phyloP scores from a whole-genome alignment of 1,140 invertebrate species.

The Orius laevigatus region DNA sequence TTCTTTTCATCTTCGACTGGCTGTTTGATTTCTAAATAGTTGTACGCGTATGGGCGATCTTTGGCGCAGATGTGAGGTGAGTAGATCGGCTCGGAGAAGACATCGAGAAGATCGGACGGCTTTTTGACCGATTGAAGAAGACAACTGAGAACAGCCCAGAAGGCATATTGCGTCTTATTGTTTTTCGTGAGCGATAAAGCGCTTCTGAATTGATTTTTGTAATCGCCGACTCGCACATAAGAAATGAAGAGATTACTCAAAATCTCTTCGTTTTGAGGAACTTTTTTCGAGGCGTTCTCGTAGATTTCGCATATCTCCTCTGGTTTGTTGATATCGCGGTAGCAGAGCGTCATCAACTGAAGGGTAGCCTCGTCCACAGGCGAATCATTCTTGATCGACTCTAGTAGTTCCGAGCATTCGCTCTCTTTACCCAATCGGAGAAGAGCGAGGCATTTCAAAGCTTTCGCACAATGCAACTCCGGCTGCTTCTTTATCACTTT shows the following conservation, averaged over 20 bases:
- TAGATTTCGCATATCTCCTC: constrained; percentile 77
- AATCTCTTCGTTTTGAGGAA: constrained; percentile 80
- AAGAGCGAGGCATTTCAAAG: constrained; percentile 75
- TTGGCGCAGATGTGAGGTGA: too few species aligned
- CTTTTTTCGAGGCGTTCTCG: constrained; percentile 68
- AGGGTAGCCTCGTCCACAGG: constrained; percentile 83
- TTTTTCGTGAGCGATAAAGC: constrained; percentile 82
- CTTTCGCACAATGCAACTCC: constrained; percentile 72
- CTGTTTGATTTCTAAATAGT: too few species aligned
- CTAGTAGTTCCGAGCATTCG: constrained; percentile 58
- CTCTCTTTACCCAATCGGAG: constrained; percentile 65
- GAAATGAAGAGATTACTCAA: constrained; percentile 90
- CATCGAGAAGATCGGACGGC: background rate
- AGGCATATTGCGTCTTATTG: constrained; percentile 92
- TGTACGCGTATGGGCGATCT: too few species aligned
- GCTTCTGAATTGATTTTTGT: constrained; percentile 76
- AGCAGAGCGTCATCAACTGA: constrained; percentile 93
- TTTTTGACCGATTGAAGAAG: constrained; percentile 59
- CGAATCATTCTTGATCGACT: constrained; percentile 58
- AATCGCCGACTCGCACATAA: constrained; percentile 77
- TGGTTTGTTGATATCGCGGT: constrained; percentile 75
- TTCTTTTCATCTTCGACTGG: too few species aligned
- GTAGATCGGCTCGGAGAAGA: too few species aligned
- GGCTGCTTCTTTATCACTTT: constrained; percentile 89
- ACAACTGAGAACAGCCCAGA: constrained; percentile 93